These are phyloP conservation scores for Melinaea menophilus DNA, from an alignment of 2,888 invertebrate species.

Conservation along the genomic window DNA sequence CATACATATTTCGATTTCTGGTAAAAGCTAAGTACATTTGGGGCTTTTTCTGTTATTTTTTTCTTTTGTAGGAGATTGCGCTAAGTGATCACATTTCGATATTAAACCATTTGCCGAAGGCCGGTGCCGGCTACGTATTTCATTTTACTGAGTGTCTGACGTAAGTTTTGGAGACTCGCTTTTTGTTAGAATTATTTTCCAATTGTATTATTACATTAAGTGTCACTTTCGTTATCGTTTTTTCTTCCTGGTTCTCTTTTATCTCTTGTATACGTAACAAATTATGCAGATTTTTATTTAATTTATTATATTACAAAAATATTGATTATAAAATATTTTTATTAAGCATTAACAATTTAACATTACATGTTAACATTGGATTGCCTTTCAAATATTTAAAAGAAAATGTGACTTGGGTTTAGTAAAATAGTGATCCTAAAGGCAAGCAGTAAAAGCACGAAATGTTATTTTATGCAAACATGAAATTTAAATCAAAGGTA, in stretches of 20 bases:
- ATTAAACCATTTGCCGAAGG: conserved; percentile 77
- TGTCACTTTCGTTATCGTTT: conserved; percentile 42
- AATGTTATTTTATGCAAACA: conserved; percentile 27
- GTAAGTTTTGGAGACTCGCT: conserved; percentile 73
- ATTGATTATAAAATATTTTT: not conserved
- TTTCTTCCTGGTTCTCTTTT: conserved; percentile 41
- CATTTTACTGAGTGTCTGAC: conserved; percentile 77
- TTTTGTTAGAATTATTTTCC: conserved; percentile 73
- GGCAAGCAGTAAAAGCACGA: conserved; percentile 22
- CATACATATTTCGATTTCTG: conserved; percentile 70
- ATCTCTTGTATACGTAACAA: not conserved
- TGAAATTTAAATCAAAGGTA: conserved; percentile 27
- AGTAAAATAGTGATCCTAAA: conserved; percentile 23
- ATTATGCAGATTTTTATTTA: not conserved
- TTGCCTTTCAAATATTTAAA: conserved; percentile 21
- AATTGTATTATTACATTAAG: conserved; percentile 64
- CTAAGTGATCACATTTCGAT: conserved; percentile 79
- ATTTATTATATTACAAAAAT: too few species aligned
- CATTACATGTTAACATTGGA: too few species aligned
- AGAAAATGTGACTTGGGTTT: conserved; percentile 24
- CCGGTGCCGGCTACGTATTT: conserved; percentile 75
- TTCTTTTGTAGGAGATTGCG: conserved; percentile 76
- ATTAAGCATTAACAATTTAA: not conserved
- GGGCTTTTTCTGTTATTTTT: conserved; percentile 62
- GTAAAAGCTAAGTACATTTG: conserved; percentile 70